Conservation (phyloP, 2,888 invertebrate genomes). For the Andrena fulva region DNA sequence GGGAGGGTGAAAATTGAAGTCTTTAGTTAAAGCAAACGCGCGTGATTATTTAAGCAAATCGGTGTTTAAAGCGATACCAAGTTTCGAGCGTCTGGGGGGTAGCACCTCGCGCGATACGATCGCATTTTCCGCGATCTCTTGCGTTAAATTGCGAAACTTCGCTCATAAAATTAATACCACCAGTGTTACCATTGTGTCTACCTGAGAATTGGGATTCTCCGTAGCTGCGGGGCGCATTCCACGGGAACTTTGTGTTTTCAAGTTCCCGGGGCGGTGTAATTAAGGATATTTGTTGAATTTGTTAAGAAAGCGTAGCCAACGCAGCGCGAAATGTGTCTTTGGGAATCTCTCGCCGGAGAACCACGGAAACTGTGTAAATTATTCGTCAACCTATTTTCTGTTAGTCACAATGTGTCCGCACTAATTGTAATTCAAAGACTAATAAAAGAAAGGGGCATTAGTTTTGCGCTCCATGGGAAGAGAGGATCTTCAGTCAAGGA, state of each 20-base stretch:
- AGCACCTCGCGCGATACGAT: conserved; percentile 18
- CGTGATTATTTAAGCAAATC: conserved; percentile 14
- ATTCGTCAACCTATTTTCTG: background rate
- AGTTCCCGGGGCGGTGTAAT: conserved; percentile 23
- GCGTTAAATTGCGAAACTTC: conserved; percentile 56
- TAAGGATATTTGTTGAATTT: conserved; percentile 30
- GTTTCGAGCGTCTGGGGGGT: background rate
- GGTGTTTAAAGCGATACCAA: conserved; percentile 9
- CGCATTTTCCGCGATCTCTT: conserved; percentile 26
- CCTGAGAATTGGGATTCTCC: conserved; percentile 44
- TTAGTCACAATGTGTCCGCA: too few species aligned
- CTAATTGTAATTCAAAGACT: background rate
- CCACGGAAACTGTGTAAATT: background rate
- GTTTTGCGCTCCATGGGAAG: background rate
- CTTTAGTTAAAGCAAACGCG: background rate
- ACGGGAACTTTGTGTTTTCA: conserved; percentile 15
- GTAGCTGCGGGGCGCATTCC: background rate
- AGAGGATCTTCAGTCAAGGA: background rate
- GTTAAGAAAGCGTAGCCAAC: background rate
- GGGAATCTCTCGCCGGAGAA: background rate
- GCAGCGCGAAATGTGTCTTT: background rate
- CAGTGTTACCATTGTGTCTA: conserved; percentile 45
- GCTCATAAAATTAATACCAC: conserved; percentile 51
- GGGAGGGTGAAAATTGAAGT: background rate
- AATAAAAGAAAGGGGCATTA: background rate